phyloP scores from a whole-genome alignment of 2,888 invertebrate genomes.

The Trachelus iudaicus region DNA sequence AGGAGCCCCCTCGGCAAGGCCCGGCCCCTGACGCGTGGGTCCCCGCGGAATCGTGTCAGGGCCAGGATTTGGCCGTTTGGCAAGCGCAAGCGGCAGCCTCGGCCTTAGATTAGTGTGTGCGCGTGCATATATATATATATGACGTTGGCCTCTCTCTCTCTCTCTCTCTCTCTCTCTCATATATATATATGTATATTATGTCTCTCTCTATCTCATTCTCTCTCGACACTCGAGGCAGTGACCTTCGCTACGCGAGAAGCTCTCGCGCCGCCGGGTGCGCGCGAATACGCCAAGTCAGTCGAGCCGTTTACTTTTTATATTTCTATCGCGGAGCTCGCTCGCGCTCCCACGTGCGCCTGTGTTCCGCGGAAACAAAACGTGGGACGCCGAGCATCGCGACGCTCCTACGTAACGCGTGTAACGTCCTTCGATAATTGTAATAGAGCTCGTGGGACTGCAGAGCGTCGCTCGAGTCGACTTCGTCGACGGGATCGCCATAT shows the following conservation, averaged over 20 bases:
- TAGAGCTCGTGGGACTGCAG: too few species aligned
- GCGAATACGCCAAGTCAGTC: slow-evolving; percentile 5
- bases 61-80: slow-evolving; percentile 38
- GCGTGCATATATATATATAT: not conserved
- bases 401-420: too few species aligned
- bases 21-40: slow-evolving; percentile 19
- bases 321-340: slow-evolving; percentile 1
- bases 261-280: not conserved
- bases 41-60: slow-evolving; percentile 38
- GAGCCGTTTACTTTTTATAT: slow-evolving; percentile 16
- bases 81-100: slow-evolving; percentile 19
- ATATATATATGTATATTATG: not conserved
- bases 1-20: slow-evolving; percentile 22
- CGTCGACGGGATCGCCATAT: too few species aligned
- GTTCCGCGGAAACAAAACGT: too few species aligned
- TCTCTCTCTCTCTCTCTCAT: not conserved
- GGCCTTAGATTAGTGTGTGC: not conserved
- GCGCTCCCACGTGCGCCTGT: slow-evolving; percentile 10
- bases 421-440: too few species aligned
- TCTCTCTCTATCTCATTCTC: not conserved
- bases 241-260: slow-evolving; percentile 22
- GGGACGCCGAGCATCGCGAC: too few species aligned
- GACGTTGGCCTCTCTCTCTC: not conserved
- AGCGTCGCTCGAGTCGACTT: too few species aligned
- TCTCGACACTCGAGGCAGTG: slow-evolving; percentile 20